Base-by-base conservation (phyloP, 2,113 vertebrate species). In the Alectura lathami region DNA sequence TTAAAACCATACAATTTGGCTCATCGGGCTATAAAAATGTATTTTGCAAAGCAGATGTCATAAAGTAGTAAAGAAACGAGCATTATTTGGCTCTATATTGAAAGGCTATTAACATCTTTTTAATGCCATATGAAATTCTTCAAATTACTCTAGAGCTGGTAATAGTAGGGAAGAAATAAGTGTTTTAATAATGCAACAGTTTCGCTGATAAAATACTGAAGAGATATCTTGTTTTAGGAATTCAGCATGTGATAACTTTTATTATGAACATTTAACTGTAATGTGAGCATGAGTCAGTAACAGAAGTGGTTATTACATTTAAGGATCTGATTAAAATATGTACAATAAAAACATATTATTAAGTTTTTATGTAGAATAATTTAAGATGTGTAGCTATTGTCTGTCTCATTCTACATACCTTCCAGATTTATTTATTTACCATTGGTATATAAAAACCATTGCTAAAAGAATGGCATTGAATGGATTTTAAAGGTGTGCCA, bases 101-200 rank as follows among this genome's bases (percentile, higher is more conserved):
- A 17, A 74, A 83, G 12, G 5, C 30, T 79, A 24, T 66, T 77
- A 80, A 24, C 14, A 38, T 47, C 43, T 48, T 83, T 67, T 43
- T 40, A 76, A 45, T 70, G 8, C 4, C 20, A 5, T 72, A 34
- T 78, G 18, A 81, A 92, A 83, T 48, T 70, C 6, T 74, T 77
- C 2, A 56, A 86, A 32, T 54, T 88, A 47, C 13, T 54, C 11
- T 54, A 43, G 38, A 75, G 30, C 30, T 78, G 51, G 18, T n/a
- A 87, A 68, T 59, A 68, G 54, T 88, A 60, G 16, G 45, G 32
- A 88, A 91, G 13, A 27, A 59, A 30, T 60, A 74, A 59, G 43
- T 84, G 50, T 86, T 94, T 94, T 90, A 75, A 62, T 83, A 75
- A 81, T 88, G 36, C 56, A 93, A 14, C 8, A 72, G 24, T 93